A percentile compares a stretch with the other conserved stretches of the same genome.
These are phyloP conservation scores for Dendrolimus houi DNA, from an alignment of 2,888 invertebrate species.

Conservation along the genomic window DNA sequence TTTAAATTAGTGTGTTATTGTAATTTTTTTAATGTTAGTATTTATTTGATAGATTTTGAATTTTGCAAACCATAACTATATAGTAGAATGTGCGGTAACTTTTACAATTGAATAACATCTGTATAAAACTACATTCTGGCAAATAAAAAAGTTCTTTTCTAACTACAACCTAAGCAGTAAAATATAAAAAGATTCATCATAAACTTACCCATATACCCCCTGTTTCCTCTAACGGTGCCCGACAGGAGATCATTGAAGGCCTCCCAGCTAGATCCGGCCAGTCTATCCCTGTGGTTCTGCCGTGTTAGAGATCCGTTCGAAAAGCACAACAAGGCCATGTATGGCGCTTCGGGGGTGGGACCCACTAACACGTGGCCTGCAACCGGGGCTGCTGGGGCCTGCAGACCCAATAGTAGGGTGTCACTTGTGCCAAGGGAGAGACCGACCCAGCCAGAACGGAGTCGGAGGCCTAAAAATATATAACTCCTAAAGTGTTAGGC, in stretches of 20 bases:
- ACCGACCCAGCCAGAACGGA: constrained; percentile 88
- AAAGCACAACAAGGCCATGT: constrained; percentile 93
- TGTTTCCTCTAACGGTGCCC: constrained; percentile 92
- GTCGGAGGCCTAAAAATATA: constrained; percentile 79
- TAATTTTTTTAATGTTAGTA: no score
- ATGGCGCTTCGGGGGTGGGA: constrained; percentile 85
- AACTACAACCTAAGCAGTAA: no score
- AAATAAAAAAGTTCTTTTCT: no score
- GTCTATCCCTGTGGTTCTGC: constrained; percentile 85
- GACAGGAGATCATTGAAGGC: constrained; percentile 88
- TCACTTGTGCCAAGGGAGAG: constrained; percentile 96
- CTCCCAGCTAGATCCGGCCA: constrained; percentile 88
- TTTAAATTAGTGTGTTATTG: no score
- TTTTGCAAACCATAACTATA: no score
- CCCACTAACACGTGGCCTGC: constrained; percentile 94
- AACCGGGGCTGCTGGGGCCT: constrained; percentile 79
- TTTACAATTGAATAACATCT: no score
- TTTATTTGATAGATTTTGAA: no score
- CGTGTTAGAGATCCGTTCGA: constrained; percentile 96
- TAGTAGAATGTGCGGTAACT: no score
- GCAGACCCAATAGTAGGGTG: constrained; percentile 88
- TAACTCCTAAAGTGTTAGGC: no score
- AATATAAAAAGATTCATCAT: no score
- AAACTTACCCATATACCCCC: constrained; percentile 89
- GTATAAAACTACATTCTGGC: no score